phyloP scores from a whole-genome alignment of 2,113 vertebrate genomes.

The Machaerirhynchus nigripectus region DNA sequence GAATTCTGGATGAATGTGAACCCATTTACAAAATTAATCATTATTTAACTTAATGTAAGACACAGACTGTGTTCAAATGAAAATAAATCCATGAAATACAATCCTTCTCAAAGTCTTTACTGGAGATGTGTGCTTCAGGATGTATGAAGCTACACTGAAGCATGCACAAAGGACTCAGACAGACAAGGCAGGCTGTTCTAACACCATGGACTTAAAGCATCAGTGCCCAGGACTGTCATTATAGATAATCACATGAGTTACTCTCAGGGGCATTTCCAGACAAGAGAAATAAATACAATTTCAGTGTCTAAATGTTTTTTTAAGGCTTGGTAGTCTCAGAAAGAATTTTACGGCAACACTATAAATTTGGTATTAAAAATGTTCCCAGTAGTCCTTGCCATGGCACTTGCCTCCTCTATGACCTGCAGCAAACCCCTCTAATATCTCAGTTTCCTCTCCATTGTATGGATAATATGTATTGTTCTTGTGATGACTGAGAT shows the following conservation, averaged over 20 bases:
- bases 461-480: background rate
- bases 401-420: background rate
- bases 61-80: background rate
- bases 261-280: background rate
- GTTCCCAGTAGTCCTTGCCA: background rate
- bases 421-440: background rate
- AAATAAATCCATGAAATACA: background rate
- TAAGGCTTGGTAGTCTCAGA: background rate
- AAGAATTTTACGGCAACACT: background rate
- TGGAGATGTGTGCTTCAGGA: background rate
- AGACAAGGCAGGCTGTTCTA: background rate
- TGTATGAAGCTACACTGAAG: background rate
- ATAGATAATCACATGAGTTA: background rate
- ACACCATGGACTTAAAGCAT: background rate
- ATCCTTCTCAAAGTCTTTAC: background rate
- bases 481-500: background rate
- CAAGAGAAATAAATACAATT: background rate
- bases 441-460: background rate
- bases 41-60: background rate
- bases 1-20: background rate
- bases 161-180: background rate
- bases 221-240: background rate
- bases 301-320: background rate
- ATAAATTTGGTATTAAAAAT: background rate
- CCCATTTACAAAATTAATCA: background rate